Evolutionary conservation across 1,140 invertebrate species (phyloP).

Genomic region (Zaprionus lachaisei): DNA sequence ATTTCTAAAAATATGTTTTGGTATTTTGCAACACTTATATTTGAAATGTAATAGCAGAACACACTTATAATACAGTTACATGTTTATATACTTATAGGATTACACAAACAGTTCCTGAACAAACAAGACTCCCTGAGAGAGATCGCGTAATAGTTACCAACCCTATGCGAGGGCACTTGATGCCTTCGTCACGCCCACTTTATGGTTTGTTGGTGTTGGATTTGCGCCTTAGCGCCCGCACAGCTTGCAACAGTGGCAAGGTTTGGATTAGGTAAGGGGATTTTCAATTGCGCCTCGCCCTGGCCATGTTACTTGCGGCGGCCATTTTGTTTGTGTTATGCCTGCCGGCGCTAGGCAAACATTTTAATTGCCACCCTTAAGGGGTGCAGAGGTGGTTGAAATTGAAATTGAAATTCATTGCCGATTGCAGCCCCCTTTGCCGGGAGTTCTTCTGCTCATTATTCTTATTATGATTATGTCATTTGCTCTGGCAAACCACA

Average conservation of each 20-base stretch:
- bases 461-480: constrained; percentile 74
- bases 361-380: constrained; percentile 78
- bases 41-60: not conserved
- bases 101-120: not conserved
- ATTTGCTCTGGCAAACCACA: constrained; percentile 63
- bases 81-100: not conserved
- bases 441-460: not conserved
- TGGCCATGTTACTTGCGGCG: constrained; percentile 26
- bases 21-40: no score
- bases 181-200: constrained; percentile 45
- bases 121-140: not conserved
- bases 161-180: constrained; percentile 25
- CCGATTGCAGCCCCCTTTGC: constrained; percentile 1
- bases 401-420: constrained; percentile 67
- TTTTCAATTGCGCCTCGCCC: not conserved
- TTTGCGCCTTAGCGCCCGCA: constrained; percentile 29
- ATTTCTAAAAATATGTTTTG: no score
- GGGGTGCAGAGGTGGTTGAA: constrained; percentile 44
- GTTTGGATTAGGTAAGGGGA: not conserved
- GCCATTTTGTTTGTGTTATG: constrained; percentile 61
- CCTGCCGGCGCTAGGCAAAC: constrained; percentile 52
- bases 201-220: not conserved
- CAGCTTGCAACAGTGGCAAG: constrained; percentile 34
- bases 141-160: not conserved
- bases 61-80: not conserved